These are phyloP conservation scores for Drosophila prolongata DNA, from an alignment of 2,888 invertebrate species.

Conservation along the genomic window DNA sequence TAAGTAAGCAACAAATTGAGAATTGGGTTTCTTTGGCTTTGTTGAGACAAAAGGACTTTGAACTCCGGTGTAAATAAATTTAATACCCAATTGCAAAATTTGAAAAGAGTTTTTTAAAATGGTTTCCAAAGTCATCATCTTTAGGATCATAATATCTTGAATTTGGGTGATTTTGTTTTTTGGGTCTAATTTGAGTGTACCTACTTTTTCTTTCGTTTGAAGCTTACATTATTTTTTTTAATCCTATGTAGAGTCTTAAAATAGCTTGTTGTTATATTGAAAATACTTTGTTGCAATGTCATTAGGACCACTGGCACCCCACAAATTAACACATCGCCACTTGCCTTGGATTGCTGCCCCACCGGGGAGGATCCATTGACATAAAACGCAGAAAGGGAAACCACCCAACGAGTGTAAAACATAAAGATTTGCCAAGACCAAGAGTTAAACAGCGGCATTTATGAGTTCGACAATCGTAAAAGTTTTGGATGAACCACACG, in stretches of 20 bases:
- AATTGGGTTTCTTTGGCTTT: too few species aligned
- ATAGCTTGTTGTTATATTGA: neutral
- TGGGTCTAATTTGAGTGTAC: too few species aligned
- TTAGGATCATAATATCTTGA: too few species aligned
- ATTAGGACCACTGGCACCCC: slow-evolving; percentile 12
- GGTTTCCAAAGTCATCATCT: too few species aligned
- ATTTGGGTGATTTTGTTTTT: too few species aligned
- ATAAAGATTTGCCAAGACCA: slow-evolving; percentile 68
- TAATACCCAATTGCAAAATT: too few species aligned
- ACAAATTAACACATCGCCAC: slow-evolving; percentile 73
- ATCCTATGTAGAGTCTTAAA: neutral
- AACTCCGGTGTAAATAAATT: too few species aligned
- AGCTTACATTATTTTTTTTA: neutral
- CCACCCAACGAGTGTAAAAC: slow-evolving; percentile 67
- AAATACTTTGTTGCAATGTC: slow-evolving; percentile 54
- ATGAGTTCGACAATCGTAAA: slow-evolving; percentile 69
- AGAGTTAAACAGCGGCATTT: slow-evolving; percentile 56
- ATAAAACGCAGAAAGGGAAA: slow-evolving; percentile 30
- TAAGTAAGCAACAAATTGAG: too few species aligned
- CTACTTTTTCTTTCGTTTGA: too few species aligned
- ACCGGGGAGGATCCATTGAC: slow-evolving; percentile 14
- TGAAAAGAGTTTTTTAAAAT: too few species aligned
- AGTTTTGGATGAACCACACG: slow-evolving; percentile 49
- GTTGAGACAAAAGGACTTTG: too few species aligned
- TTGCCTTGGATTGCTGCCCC: slow-evolving; percentile 25